Conservation (phyloP, 2,888 invertebrate genomes). For the Dysmachus trigonus region DNA sequence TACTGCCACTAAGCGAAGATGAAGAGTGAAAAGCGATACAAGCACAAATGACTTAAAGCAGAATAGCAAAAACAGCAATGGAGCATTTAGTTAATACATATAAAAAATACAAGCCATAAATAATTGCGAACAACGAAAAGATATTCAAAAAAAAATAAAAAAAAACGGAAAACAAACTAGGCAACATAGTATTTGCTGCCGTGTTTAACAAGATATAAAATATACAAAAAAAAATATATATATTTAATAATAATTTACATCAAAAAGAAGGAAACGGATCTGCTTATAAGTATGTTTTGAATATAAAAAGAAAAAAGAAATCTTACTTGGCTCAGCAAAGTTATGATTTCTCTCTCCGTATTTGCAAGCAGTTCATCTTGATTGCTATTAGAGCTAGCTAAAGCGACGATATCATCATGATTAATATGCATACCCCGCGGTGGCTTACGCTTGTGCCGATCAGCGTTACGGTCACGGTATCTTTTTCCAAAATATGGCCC, state of each 20-base stretch:
- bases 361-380: constrained; percentile 84
- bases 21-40: background rate
- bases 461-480: constrained; percentile 61
- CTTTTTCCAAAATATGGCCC: constrained; percentile 67
- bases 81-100: background rate
- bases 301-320: constrained; percentile 15
- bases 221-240: constrained; percentile 54
- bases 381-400: constrained; percentile 70
- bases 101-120: background rate
- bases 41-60: background rate
- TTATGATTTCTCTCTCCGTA: constrained; percentile 93
- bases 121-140: background rate
- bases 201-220: background rate
- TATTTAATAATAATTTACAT: background rate
- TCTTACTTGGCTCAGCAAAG: constrained; percentile 96
- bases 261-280: constrained; percentile 11
- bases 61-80: background rate
- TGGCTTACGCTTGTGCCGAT: constrained; percentile 81
- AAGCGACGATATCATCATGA: constrained; percentile 93
- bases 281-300: constrained; percentile 45
- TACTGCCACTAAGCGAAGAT: background rate
- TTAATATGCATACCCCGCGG: constrained; percentile 98
- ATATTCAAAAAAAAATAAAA: constrained; percentile 47
- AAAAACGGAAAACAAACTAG: background rate
- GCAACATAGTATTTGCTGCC: background rate